Conservation (phyloP, 2,888 invertebrate genomes). For the Minunthozetes semirufus region DNA sequence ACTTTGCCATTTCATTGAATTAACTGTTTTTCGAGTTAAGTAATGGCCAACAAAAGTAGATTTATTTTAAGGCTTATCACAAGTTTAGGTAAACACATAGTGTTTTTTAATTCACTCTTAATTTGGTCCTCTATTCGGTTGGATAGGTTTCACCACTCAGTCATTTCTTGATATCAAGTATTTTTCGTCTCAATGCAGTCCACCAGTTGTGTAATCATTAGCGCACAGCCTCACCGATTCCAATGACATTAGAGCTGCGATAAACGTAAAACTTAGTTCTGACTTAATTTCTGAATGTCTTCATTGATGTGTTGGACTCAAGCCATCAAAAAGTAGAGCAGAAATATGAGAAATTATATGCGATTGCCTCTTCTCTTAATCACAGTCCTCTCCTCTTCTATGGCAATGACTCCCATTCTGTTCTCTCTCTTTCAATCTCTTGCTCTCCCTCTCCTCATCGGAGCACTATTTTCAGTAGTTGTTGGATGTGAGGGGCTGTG, state of each 20-base stretch:
- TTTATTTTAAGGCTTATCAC: neutral
- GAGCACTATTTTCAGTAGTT: neutral
- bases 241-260: neutral
- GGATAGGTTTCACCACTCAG: neutral
- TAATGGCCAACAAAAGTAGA: neutral
- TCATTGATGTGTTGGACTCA: neutral
- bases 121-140: slow-evolving; percentile 5
- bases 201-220: neutral
- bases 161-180: neutral
- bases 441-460: neutral
- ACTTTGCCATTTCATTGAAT: neutral
- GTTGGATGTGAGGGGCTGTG: slow-evolving; percentile 19
- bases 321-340: slow-evolving; percentile 21
- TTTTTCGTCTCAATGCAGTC: neutral
- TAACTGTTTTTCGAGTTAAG: too few relatives aligned
- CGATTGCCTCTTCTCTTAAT: neutral
- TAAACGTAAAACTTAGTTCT: neutral
- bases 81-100: neutral
- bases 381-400: too few relatives aligned
- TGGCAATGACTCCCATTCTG: too few relatives aligned
- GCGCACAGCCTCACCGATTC: neutral
- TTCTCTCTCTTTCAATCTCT: neutral
- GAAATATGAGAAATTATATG: slow-evolving; percentile 16
- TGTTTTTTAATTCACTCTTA: neutral
- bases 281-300: neutral